Base-by-base conservation (phyloP, 2,797 vertebrate species). In the Schizopygopsis pylzovi region DNA sequence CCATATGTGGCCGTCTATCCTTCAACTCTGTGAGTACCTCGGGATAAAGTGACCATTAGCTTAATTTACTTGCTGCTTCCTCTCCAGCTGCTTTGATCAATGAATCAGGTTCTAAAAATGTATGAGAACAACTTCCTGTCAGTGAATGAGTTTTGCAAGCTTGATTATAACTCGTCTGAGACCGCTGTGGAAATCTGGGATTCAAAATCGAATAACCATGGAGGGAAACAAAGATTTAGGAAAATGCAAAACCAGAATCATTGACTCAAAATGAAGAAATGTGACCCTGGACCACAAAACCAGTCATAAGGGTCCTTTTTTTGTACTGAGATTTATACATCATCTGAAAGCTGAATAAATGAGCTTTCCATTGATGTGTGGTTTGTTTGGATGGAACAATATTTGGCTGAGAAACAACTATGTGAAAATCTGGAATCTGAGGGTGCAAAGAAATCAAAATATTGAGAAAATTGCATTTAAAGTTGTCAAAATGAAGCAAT, bases 21-120 rank as follows among this genome's bases (percentile, higher is more conserved):
- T 82, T 85, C 15, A 89, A 78, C 94, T 28, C 91, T 96, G 97
- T 98, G 93, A 97, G 96, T 90, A 79, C 2, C 73, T 52, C 49
- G 6, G 13, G 0, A 84, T 82, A 72, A 88, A 76, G 47, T 77
- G 37, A 22, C 18, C 65, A 47, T 84, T 78, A 47, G 22, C 33
- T 52, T 85, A 65, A 65, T 65, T 37, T 8, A 33, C 63, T 33
- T 16, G 63, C 63, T 33, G n/a, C 61, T 67, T 59, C 28, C 4
- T 49, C 59, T 2, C 22, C 56, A 22, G 4, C 33, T 56, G 41
- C 25, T 39, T 65, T 18, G 49, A 20, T 52, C 43, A 37, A 61
- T 41, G 4, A 56, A 15, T 33, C 52, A 37, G 10, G n/a, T 39
- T 78, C 52, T 45, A 75, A 76, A 76, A 54, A 52, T 85, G 5